A percentile compares a stretch with the other conserved stretches of the same genome.
These are phyloP conservation scores for Poeciliopsis retropinna DNA, from an alignment of 2,113 vertebrate species.

Conservation along the genomic window DNA sequence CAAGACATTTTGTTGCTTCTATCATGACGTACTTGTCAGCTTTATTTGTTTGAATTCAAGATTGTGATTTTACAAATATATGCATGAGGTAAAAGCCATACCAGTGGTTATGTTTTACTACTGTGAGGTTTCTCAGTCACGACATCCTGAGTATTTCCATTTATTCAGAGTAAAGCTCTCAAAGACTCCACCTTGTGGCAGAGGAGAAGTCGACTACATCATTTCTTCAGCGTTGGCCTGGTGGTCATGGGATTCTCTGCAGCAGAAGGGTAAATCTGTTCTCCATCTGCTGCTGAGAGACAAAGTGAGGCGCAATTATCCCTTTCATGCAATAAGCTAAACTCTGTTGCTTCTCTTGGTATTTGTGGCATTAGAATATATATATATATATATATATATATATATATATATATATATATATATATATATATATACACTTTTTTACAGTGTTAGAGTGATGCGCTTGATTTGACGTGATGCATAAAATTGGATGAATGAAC, in stretches of 20 bases:
- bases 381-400: background rate
- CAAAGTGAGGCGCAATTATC: constrained; percentile 28
- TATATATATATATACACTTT: background rate
- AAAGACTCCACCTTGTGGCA: constrained; percentile 38
- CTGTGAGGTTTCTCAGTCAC: background rate
- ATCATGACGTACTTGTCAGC: too few species aligned
- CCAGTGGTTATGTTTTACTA: background rate
- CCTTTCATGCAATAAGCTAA: constrained; percentile 21
- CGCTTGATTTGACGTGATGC: background rate
- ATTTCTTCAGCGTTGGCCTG: background rate
- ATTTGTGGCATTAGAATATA: constrained; percentile 17
- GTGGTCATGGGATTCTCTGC: constrained; percentile 19
- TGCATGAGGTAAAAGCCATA: background rate
- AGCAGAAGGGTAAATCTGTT: constrained; percentile 33
- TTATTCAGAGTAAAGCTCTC: constrained; percentile 28
- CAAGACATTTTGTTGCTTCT: background rate
- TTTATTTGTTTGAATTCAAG: background rate
- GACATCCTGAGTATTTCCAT: background rate
- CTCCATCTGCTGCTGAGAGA: constrained; percentile 44
- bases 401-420: background rate
- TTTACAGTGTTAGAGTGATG: constrained; percentile 1
- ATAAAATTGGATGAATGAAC: background rate
- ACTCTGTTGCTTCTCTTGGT: constrained; percentile 18
- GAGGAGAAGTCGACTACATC: constrained; percentile 7
- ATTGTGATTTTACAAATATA: too few species aligned